These are phyloP conservation scores for Mastomys coucha DNA, from an alignment of 2,113 vertebrate genomes.

Conservation along the genomic window DNA sequence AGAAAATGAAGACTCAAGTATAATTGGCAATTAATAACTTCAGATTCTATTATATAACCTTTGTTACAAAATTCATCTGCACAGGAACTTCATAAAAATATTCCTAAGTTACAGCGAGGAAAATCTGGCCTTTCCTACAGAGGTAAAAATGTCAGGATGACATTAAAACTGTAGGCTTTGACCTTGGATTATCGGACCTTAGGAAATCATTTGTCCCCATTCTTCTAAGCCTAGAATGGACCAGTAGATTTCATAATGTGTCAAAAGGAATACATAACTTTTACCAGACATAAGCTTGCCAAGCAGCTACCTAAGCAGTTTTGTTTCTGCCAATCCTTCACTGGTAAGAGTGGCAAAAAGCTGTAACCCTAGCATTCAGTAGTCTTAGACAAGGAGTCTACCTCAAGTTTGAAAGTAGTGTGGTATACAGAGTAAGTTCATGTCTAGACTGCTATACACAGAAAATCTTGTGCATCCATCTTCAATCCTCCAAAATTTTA, in stretches of 20 bases:
- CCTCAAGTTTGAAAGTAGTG: neutral
- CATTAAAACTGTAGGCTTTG: neutral
- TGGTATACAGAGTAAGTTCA: neutral
- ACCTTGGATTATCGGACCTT: neutral
- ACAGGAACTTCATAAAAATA: neutral
- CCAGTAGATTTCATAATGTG: fast-evolving
- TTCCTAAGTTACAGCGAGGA: neutral
- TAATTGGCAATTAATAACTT: slow-evolving; percentile 74
- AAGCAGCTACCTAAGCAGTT: neutral
- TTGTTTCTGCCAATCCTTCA: neutral
- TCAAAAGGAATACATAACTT: fast-evolving
- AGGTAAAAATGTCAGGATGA: neutral
- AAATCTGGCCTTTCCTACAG: neutral
- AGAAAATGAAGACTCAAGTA: slow-evolving; percentile 54
- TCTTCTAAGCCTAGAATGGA: fast-evolving
- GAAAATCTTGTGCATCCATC: neutral
- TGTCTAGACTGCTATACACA: neutral
- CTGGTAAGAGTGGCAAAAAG: neutral
- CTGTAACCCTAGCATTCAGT: neutral
- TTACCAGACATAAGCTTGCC: neutral
- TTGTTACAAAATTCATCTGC: slow-evolving; percentile 43
- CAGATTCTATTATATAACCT: slow-evolving; percentile 62
- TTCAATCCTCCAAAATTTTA: neutral
- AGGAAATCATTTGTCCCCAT: neutral
- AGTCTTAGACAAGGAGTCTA: too few relatives aligned